Conservation (phyloP, 2,888 invertebrate species). For the Adelphocoris suturalis region DNA sequence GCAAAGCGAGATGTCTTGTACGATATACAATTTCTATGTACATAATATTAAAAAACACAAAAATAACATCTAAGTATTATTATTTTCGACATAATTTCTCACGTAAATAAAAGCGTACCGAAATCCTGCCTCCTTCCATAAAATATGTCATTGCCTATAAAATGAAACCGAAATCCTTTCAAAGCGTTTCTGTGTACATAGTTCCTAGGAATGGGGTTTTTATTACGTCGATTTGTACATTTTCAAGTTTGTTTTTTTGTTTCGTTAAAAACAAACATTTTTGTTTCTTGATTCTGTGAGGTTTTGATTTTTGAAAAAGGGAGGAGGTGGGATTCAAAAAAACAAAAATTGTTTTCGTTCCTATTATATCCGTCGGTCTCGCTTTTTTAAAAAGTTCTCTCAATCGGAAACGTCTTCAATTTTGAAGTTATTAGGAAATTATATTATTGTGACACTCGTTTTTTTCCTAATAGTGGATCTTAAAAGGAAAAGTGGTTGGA, state of each 20-base stretch:
- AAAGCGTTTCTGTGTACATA: conserved; percentile 46
- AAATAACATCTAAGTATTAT: background rate
- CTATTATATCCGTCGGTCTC: conserved; percentile 37
- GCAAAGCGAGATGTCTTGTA: conserved; percentile 31
- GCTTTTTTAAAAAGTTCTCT: background rate
- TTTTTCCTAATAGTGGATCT: background rate
- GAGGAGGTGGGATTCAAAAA: conserved; percentile 16
- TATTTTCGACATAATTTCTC: conserved; percentile 29
- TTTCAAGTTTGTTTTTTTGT: conserved; percentile 20
- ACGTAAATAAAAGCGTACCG: conserved; percentile 17
- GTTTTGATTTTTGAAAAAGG: background rate
- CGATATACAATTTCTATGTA: conserved; percentile 1
- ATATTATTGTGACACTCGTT: background rate
- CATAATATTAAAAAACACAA: background rate
- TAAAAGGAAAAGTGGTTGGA: background rate
- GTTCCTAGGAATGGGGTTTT: conserved; percentile 52
- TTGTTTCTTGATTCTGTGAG: background rate
- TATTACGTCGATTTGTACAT: conserved; percentile 12
- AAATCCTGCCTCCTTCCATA: conserved; percentile 11
- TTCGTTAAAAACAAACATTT: conserved; percentile 22
- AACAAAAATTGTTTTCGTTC: conserved; percentile 49
- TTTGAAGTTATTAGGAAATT: background rate
- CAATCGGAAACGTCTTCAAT: background rate
- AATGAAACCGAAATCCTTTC: background rate
- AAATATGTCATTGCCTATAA: background rate